A percentile compares a stretch with the other conserved stretches of the same genome.
Evolutionary conservation across 2,113 vertebrate genomes (phyloP).

Genomic region (Syrrhaptes paradoxus): DNA sequence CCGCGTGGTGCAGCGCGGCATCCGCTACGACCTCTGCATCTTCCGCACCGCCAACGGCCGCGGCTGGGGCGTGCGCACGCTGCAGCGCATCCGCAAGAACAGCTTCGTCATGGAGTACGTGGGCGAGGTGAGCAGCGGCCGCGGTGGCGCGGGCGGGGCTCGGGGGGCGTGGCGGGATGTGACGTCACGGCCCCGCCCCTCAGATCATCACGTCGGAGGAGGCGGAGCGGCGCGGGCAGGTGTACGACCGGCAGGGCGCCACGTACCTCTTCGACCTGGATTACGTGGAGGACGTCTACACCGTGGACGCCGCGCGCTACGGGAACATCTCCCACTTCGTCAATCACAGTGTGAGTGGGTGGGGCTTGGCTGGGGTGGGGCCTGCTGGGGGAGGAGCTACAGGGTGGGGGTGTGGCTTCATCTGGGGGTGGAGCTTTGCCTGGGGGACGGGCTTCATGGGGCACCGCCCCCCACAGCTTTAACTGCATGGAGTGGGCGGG

Average conservation of each 20-base stretch:
- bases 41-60: conserved; percentile 88
- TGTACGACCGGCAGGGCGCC: conserved; percentile 89
- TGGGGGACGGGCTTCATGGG: no score
- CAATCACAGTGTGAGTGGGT: conserved; percentile 90
- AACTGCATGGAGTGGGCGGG: no score
- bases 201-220: conserved; percentile 95
- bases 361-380: not conserved
- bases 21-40: conserved; percentile 90
- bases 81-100: conserved; percentile 89
- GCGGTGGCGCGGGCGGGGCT: not conserved
- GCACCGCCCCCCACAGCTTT: no score
- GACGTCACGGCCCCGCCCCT: not conserved
- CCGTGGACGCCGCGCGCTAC: conserved; percentile 88
- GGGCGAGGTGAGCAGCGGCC: conserved; percentile 82
- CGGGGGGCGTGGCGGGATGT: accelerated
- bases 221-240: conserved; percentile 86
- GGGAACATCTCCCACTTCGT: conserved; percentile 96
- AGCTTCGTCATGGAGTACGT: conserved; percentile 96
- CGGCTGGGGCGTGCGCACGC: conserved; percentile 89
- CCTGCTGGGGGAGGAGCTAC: no score
- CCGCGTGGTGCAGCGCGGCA: conserved; percentile 90
- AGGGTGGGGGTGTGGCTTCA: no score
- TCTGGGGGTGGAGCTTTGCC: no score
- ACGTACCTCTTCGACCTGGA: conserved; percentile 89
- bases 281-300: conserved; percentile 88